Evolutionary conservation across 1,140 invertebrate species (phyloP).

Genomic region (Caenorhabditis inopinata): DNA sequence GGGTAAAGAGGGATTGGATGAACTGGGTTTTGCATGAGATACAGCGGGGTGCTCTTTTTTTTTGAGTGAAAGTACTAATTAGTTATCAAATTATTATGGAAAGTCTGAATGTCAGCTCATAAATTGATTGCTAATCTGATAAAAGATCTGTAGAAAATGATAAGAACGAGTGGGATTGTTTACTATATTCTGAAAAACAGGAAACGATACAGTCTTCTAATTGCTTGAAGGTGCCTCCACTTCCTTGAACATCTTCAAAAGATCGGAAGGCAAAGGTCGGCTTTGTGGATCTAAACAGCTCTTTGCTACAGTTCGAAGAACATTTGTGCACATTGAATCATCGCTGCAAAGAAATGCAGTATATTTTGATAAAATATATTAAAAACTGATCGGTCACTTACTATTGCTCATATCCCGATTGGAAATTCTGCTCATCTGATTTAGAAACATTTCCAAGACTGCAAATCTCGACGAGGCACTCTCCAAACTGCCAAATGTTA

Average conservation of each 20-base stretch:
- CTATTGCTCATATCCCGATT: background rate
- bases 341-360: background rate
- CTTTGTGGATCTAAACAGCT: background rate
- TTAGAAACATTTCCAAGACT: background rate
- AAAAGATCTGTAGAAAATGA: background rate
- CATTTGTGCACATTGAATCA: background rate
- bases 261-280: background rate
- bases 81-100: conserved; percentile 14
- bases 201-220: background rate
- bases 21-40: no score
- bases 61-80: conserved; percentile 19
- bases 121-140: no score
- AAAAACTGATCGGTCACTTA: background rate
- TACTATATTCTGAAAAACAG: background rate
- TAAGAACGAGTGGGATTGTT: background rate
- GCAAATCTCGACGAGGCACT: background rate
- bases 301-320: background rate
- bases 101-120: conserved; percentile 1
- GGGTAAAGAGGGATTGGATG: no score
- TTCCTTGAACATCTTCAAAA: background rate
- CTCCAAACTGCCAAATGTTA: conserved; percentile 7
- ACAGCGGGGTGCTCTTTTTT: no score
- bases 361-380: background rate
- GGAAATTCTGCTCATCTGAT: background rate
- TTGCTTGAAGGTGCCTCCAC: no score